Evolutionary conservation across 2,113 vertebrate species (phyloP).

Genomic region (Aegotheles bennettii): DNA sequence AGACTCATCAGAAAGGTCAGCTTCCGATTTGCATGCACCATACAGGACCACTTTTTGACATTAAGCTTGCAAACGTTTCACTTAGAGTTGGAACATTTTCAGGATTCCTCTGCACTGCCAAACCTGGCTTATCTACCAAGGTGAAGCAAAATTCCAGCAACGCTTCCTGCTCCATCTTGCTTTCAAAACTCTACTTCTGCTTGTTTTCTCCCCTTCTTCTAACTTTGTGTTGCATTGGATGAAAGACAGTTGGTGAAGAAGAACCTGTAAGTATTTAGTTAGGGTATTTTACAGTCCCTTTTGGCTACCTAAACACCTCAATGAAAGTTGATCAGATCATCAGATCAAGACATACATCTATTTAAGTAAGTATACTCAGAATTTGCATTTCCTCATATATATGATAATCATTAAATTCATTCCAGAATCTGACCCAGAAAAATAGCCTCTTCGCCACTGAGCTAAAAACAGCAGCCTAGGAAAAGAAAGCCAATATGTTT

Average conservation of each 20-base stretch:
- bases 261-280: accelerated
- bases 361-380: not conserved
- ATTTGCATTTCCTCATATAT: not conserved
- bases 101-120: not conserved
- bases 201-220: not conserved
- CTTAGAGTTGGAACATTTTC: not conserved
- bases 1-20: not conserved
- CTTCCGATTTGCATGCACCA: not conserved
- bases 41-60: not conserved
- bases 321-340: not conserved
- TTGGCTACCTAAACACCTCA: not conserved
- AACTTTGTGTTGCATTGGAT: not conserved
- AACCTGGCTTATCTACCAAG: not conserved
- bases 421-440: not conserved
- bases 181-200: not conserved
- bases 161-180: not conserved
- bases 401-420: not conserved
- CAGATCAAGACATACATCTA: not conserved
- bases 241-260: not conserved
- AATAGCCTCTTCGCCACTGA: not conserved
- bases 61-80: not conserved
- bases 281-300: not conserved
- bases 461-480: not conserved
- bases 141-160: not conserved
- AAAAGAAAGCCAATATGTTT: not conserved